Conservation (phyloP, 2,113 vertebrate species). For the Lipotes vexillifer region DNA sequence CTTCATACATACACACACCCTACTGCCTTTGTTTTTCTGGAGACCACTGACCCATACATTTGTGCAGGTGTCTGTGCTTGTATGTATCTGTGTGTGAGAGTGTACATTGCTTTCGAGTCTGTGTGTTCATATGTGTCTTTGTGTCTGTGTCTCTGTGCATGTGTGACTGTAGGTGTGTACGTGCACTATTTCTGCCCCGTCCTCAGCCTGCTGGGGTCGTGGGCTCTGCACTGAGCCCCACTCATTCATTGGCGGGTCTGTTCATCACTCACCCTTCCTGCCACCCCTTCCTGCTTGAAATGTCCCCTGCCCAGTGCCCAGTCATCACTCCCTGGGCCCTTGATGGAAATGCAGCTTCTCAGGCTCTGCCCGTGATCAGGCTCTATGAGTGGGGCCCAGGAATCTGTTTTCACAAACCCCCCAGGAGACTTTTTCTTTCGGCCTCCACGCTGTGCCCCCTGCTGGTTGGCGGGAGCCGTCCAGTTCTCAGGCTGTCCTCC, state of each 20-base stretch:
- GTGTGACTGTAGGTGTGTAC: background rate
- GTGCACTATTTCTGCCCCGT: background rate
- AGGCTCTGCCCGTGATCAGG: background rate
- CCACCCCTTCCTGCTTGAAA: background rate
- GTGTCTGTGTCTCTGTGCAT: background rate
- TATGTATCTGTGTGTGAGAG: background rate
- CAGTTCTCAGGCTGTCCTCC: background rate
- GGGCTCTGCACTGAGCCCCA: background rate
- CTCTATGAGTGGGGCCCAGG: background rate
- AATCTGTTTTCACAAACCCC: background rate
- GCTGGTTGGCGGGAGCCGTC: background rate
- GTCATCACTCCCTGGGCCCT: background rate
- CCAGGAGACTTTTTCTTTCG: background rate
- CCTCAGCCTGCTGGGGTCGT: background rate
- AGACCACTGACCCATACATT: background rate
- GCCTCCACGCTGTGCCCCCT: accelerated
- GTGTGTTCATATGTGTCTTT: background rate
- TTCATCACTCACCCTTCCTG: background rate
- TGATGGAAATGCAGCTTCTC: background rate
- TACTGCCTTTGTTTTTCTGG: background rate
- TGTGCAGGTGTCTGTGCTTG: background rate
- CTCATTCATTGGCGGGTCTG: background rate
- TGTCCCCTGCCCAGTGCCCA: background rate
- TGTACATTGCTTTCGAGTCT: background rate
- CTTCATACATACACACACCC: background rate